A percentile compares a stretch with the other conserved stretches of the same genome.
phyloP scores from a whole-genome alignment of 2,888 invertebrate genomes.

The Hecatera dysodea region DNA sequence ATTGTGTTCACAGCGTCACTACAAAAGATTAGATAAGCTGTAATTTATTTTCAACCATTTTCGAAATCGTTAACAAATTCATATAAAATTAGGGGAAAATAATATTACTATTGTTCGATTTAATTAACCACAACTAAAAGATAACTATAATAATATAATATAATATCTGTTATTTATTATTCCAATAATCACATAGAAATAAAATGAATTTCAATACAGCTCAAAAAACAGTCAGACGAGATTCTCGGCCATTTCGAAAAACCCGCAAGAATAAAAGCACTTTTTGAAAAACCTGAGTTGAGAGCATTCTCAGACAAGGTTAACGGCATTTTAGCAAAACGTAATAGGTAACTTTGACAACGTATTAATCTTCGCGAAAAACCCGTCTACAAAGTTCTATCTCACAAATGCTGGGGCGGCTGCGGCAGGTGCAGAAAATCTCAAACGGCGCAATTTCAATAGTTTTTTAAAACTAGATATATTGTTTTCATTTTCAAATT shows the following conservation, averaged over 20 bases:
- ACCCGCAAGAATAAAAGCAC: constrained; percentile 9
- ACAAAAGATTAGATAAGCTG: constrained; percentile 20
- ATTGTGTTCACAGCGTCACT: constrained; percentile 29
- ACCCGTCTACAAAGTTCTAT: not conserved
- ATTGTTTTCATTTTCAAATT: too few relatives aligned
- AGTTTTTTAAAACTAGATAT: too few relatives aligned
- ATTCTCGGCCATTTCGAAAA: constrained; percentile 34
- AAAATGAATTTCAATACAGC: not conserved
- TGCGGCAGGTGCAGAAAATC: too few relatives aligned
- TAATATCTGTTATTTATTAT: not conserved
- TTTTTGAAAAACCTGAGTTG: not conserved
- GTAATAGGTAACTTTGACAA: not conserved
- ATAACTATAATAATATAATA: constrained; percentile 8
- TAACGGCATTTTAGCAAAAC: not conserved
- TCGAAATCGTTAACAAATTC: constrained; percentile 19
- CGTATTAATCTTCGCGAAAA: not conserved
- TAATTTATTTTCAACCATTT: constrained; percentile 20
- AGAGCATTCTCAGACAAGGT: not conserved
- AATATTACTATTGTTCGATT: constrained; percentile 15
- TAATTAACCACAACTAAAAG: constrained; percentile 44
- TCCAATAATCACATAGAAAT: constrained; percentile 12
- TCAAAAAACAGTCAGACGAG: not conserved
- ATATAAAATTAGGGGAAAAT: constrained; percentile 28
- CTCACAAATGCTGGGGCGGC: too few relatives aligned
- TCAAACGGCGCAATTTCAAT: too few relatives aligned